Conservation (phyloP, 2,113 vertebrate species). For the Clarias macrocephalus region DNA sequence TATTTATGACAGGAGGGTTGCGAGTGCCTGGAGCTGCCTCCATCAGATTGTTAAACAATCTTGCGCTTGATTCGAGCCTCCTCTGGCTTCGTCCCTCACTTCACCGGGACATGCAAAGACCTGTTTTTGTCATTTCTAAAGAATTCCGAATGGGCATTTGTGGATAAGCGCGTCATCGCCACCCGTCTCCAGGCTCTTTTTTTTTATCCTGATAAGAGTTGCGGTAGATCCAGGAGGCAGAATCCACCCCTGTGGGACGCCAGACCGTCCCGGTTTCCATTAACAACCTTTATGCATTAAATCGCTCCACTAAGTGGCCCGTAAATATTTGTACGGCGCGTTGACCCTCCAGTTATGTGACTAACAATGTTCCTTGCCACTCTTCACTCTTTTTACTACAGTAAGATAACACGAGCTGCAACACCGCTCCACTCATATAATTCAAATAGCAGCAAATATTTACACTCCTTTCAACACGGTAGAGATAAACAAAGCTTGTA, state of each 20-base stretch:
- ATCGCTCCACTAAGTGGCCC: neutral
- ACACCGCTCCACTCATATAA: neutral
- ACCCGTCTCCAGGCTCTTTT: neutral
- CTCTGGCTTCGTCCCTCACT: neutral
- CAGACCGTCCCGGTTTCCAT: neutral
- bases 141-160: neutral
- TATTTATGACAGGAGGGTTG: conserved; percentile 66
- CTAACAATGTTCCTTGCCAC: neutral
- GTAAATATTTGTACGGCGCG: conserved; percentile 5
- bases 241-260: neutral
- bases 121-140: neutral
- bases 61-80: neutral
- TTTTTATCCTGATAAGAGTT: neutral
- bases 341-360: neutral
- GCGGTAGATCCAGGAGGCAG: neutral
- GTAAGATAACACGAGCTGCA: neutral
- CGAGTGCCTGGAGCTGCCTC: conserved; percentile 58
- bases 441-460: neutral
- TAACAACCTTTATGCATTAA: neutral
- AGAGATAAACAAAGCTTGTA: neutral
- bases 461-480: neutral
- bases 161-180: neutral
- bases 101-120: neutral
- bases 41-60: conserved; percentile 43
- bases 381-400: neutral